A percentile compares a stretch with the other conserved stretches of the same genome.
These are phyloP conservation scores for Mastacembelus armatus DNA, from an alignment of 2,797 vertebrate genomes.

Conservation along the genomic window DNA sequence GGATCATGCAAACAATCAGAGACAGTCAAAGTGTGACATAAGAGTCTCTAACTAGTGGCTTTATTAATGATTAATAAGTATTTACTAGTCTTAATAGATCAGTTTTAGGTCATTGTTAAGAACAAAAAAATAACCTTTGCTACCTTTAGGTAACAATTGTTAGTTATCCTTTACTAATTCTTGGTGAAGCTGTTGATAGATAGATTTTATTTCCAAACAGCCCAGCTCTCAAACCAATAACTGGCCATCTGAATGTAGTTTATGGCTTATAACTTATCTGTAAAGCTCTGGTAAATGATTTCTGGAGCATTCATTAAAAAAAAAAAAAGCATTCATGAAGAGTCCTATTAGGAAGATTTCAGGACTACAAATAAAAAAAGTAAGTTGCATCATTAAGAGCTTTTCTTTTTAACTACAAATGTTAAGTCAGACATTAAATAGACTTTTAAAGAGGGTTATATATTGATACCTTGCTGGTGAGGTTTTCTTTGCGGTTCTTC, in stretches of 20 bases:
- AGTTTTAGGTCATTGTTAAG: not conserved
- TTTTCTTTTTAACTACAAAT: no score
- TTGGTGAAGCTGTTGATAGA: not conserved
- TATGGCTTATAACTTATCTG: no score
- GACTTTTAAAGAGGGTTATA: not conserved
- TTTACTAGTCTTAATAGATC: fast-evolving
- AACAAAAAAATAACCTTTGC: not conserved
- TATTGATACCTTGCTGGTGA: constrained; percentile 67
- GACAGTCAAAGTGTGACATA: not conserved
- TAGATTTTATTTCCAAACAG: not conserved
- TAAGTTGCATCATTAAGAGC: no score
- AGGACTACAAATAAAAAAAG: no score
- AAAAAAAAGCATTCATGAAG: no score
- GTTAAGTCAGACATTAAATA: no score
- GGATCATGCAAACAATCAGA: not conserved
- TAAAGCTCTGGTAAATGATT: no score
- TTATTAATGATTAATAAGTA: not conserved
- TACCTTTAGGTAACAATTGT: not conserved
- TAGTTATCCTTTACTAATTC: not conserved
- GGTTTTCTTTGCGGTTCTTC: constrained; percentile 55
- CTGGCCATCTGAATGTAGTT: not conserved
- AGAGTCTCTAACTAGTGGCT: no score
- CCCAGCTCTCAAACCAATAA: not conserved
- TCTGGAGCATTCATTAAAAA: no score
- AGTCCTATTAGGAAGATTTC: no score